These are phyloP conservation scores for Cecropterus lyciades DNA, from an alignment of 1,140 invertebrate genomes.

Conservation along the genomic window DNA sequence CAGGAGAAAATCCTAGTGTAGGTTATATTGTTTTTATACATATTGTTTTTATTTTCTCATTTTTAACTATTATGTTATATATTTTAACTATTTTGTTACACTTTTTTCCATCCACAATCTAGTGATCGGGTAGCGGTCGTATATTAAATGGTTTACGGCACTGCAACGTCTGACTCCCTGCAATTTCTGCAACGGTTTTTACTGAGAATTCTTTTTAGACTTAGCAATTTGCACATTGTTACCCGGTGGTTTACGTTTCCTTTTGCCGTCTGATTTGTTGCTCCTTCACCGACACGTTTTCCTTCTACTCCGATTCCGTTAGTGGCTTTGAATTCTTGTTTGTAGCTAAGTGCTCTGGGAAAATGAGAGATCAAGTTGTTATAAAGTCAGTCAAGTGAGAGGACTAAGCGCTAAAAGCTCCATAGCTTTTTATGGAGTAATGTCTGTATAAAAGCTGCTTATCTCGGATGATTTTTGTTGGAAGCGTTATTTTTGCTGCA, in stretches of 20 bases:
- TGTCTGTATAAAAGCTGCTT: conserved; percentile 27
- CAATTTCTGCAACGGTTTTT: conserved; percentile 55
- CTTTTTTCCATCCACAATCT: conserved; percentile 51
- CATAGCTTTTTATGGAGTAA: conserved; percentile 22
- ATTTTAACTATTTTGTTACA: conserved; percentile 21
- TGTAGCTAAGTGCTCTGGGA: conserved; percentile 23
- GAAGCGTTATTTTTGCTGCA: conserved; percentile 15
- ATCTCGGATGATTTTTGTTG: conserved; percentile 22
- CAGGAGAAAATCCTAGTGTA: too few relatives aligned
- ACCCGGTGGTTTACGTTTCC: conserved; percentile 61
- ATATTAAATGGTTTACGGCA: conserved; percentile 67
- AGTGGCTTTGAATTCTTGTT: conserved; percentile 34
- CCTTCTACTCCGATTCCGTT: conserved; percentile 44
- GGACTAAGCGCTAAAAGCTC: conserved; percentile 27
- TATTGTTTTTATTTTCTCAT: too few relatives aligned
- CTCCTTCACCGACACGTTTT: conserved; percentile 45
- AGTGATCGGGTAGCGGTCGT: conserved; percentile 56
- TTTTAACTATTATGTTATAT: too few relatives aligned
- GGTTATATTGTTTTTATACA: too few relatives aligned
- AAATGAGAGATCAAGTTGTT: conserved; percentile 33
- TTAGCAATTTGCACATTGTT: conserved; percentile 71
- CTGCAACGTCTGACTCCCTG: conserved; percentile 55
- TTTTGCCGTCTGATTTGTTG: conserved; percentile 65
- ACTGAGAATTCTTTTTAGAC: conserved; percentile 61
- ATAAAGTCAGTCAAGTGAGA: conserved; percentile 30